Evolutionary conservation across 2,888 invertebrate species (phyloP).

Genomic region (Rhamnusium bicolor): DNA sequence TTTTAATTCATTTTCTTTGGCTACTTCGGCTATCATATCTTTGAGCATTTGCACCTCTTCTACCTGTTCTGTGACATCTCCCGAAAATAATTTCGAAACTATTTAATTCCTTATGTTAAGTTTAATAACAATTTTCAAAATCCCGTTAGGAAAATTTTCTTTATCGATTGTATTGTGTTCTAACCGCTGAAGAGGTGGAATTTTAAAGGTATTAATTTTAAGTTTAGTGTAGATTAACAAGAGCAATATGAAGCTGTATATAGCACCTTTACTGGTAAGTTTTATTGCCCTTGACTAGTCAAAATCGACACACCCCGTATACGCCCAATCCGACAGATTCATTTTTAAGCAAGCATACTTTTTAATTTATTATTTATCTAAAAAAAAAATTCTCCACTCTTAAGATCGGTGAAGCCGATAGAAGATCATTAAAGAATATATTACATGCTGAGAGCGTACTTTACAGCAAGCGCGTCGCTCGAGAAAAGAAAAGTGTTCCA

Average conservation of each 20-base stretch:
- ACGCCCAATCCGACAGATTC: slow-evolving; percentile 59
- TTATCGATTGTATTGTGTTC: not conserved
- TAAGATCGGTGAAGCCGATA: slow-evolving; percentile 67
- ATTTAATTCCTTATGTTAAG: no score
- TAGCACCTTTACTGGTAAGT: slow-evolving; percentile 47
- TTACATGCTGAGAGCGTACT: slow-evolving; percentile 69
- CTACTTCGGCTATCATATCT: no score
- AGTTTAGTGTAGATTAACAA: not conserved
- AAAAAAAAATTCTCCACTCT: slow-evolving; percentile 65
- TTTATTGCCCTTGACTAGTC: slow-evolving; percentile 56
- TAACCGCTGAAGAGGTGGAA: not conserved
- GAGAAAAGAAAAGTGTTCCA: slow-evolving; percentile 57
- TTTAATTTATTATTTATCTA: slow-evolving; percentile 67
- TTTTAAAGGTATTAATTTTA: slow-evolving; percentile 10
- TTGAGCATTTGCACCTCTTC: no score
- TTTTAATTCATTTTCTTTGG: no score
- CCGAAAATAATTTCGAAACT: no score
- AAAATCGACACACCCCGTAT: slow-evolving; percentile 62
- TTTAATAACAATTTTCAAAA: no score
- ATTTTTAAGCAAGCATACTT: slow-evolving; percentile 58
- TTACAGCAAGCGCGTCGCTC: slow-evolving; percentile 59
- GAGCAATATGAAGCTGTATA: slow-evolving; percentile 37
- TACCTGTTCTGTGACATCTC: no score
- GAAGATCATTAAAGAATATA: slow-evolving; percentile 70
- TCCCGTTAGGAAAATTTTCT: no score